Percentiles rank a stretch among this genome's conserved stretches.
Conservation (phyloP, 2,797 vertebrate species). For the Uromys caudimaculatus region DNA sequence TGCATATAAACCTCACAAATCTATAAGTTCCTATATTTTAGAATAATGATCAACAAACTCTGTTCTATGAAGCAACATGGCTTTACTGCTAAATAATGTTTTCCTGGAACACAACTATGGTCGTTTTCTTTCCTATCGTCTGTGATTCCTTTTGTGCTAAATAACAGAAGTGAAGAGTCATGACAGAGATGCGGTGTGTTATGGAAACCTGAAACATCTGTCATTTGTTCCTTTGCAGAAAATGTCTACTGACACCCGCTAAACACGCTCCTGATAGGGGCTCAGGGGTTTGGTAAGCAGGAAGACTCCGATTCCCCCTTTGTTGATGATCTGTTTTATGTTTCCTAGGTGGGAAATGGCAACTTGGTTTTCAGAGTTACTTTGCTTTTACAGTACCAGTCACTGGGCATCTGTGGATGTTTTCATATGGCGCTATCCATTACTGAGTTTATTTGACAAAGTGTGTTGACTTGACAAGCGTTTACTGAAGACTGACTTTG, state of each 20-base stretch:
- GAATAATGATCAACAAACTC: not conserved
- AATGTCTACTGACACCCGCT: not conserved
- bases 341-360: not conserved
- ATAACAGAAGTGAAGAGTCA: not conserved
- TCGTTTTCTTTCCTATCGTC: not conserved
- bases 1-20: not conserved
- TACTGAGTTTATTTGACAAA: not conserved
- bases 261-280: not conserved
- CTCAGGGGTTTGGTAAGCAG: not conserved
- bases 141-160: not conserved
- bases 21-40: not conserved
- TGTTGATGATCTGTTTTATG: not conserved
- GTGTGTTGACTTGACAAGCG: constrained; percentile 3
- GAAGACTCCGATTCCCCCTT: not conserved
- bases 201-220: constrained; percentile 35
- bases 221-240: not conserved
- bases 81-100: constrained; percentile 22
- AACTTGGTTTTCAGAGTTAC: not conserved
- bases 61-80: not conserved
- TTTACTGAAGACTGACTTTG: constrained; percentile 16
- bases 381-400: not conserved
- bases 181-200: not conserved
- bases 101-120: not conserved
- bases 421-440: not conserved
- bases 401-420: not conserved